Conservation (phyloP, 1,140 invertebrate species). For the Phortica variegata region DNA sequence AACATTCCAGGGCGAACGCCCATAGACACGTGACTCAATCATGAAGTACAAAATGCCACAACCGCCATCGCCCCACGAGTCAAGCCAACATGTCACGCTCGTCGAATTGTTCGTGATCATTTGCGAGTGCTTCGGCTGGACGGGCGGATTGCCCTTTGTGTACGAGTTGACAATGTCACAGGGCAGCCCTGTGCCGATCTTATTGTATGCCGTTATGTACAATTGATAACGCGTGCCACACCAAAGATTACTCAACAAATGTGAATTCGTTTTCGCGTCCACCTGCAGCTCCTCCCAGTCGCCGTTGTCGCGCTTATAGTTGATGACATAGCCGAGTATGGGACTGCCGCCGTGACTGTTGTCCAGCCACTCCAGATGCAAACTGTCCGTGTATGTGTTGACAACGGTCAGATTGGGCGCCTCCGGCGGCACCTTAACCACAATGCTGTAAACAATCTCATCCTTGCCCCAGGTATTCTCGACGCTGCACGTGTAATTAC, state of each 20-base stretch:
- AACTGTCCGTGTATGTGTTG: slow-evolving; percentile 70
- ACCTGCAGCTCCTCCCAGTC: slow-evolving; percentile 86
- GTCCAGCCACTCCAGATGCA: slow-evolving; percentile 69
- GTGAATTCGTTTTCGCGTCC: slow-evolving; percentile 74
- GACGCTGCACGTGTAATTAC: slow-evolving; percentile 86
- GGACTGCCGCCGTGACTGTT: slow-evolving; percentile 71
- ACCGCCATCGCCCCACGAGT: slow-evolving; percentile 84
- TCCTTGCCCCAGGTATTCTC: slow-evolving; percentile 83
- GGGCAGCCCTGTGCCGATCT: slow-evolving; percentile 82
- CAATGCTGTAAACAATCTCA: slow-evolving; percentile 75
- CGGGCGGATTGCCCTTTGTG: slow-evolving; percentile 78
- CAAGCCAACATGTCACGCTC: slow-evolving; percentile 83
- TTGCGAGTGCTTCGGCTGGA: slow-evolving; percentile 78
- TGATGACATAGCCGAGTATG: slow-evolving; percentile 79
- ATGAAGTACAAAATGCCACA: slow-evolving; percentile 87
- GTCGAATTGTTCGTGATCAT: slow-evolving; percentile 86
- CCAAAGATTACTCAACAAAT: slow-evolving; percentile 77
- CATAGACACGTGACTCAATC: slow-evolving; percentile 66
- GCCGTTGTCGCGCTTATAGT: slow-evolving; percentile 84
- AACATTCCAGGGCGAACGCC: slow-evolving; percentile 66
- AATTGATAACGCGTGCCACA: slow-evolving; percentile 85
- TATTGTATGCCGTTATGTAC: slow-evolving; percentile 85
- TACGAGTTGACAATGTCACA: slow-evolving; percentile 82
- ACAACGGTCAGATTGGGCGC: slow-evolving; percentile 68
- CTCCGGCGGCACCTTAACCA: slow-evolving; percentile 70